Evolutionary conservation across 2,113 vertebrate genomes (phyloP), one percentile per base, ranked within the genome.

Genomic region (Brienomyrus brachyistius): DNA sequence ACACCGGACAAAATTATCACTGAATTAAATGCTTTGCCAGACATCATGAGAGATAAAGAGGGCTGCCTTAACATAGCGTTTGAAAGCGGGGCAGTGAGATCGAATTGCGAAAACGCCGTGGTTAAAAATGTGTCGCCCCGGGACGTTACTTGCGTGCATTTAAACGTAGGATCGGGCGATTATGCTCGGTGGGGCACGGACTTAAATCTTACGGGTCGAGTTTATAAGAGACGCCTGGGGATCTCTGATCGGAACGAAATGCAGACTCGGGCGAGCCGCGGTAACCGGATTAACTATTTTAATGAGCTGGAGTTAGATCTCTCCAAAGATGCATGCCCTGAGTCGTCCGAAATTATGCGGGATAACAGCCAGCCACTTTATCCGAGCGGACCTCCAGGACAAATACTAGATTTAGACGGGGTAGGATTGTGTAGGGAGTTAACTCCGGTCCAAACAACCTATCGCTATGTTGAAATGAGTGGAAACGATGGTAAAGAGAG

Each of bases 31-130:
- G 89, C 89, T 91, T 54, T 92, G 54, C 15, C 92, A 19, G 93
- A 91, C 90, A 94, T 93, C 92, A 94, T 95, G 94, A 94, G 94
- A 27, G 94, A 93, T 89, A 95, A 95, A 89, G 94, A 94, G 91
- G 94, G 93, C 90, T 94, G 89, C 59, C 92, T 91, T 85, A 92
- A 91, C 90, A 92, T 91, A 77, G 90, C 91, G 90, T 91, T 89
- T 31, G 94, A 83, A 5, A 88, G 89, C 62, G 47, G 23, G 89
- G 88, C 87, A 23, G 86, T 66, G 91, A 90, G 91, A 89, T 91
- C 89, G 62, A 92, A 93, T 74, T 91, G 91, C 45, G 91, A 91
- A 90, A 89, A 91, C 5, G 56, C 90, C 82, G 80, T 86, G 27
- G 91, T 91, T 92, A 82, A 90, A 56, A 90, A 88, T 90, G 90